Base-by-base conservation (phyloP, 2,113 vertebrate species). In the Reinhardtius hippoglossoides region DNA sequence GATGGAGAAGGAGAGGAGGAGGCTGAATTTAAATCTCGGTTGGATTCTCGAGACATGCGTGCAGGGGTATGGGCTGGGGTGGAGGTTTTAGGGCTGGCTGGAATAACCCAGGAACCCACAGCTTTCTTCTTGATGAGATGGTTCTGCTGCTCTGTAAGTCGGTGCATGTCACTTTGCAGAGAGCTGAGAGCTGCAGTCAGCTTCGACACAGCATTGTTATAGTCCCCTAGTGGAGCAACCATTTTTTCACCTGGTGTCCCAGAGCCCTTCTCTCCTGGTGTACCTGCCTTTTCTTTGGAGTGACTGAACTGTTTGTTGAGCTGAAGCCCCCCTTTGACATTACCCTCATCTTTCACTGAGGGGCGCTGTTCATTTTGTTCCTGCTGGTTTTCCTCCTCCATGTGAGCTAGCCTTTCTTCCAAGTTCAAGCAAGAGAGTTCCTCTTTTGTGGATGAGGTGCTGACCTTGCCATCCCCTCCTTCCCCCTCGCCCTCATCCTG, bases 131-230 rank as follows among this genome's bases (percentile, higher is more conserved):
- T 94, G 71, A 98, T 76, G 0, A 98, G 83, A 40, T 95, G 93
- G 42, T 95, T 95, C 82, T 98, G 97, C 78, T 98, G 97, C 9
- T 95, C 94, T 0, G 96, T 95, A 67, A 99, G 88, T 8, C 96
- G 92, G 68, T 97, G 96, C 97, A 99, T 97, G 84, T 99, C 97
- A 44, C 88, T 81, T 64, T 98, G 97, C 44, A 98, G 85, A 0
- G 95, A 96, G 80, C 88, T 95, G 24, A 99, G 84, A 0, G 97
- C 97, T 0, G 96, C 94, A 8, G 96, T 98, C 73, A 98, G 87
- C 87, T 97, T 95, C 37, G 95, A 95, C 9, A 99, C 97, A 0
- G 97, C 97, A 0, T 94, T 95, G 74, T 98, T 97, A 76, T 98
- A 98, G 73, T 97, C 96, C 0, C 96, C 96, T 40, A 97, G 88